Conservation (phyloP, 2,113 vertebrate species). For the Tilapia sparmanii region DNA sequence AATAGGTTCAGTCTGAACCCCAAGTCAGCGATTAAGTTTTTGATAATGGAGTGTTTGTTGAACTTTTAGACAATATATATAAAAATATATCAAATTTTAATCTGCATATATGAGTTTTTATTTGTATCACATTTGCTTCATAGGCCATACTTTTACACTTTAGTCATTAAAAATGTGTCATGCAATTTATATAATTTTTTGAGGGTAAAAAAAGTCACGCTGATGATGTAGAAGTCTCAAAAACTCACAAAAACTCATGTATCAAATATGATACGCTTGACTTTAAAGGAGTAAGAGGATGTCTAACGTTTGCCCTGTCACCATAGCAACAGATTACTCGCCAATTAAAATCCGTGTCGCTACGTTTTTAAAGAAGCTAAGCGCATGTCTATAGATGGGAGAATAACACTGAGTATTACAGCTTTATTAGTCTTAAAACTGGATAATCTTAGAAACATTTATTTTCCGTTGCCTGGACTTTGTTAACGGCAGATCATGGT, state of each 20-base stretch:
- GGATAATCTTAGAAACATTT: not conserved
- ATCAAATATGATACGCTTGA: not conserved
- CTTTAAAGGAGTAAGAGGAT: not conserved
- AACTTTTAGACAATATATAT: not conserved
- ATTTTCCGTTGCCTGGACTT: not conserved
- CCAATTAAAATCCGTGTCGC: not conserved
- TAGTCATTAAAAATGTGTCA: not conserved
- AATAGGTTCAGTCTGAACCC: not conserved
- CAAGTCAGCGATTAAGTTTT: rapidly evolving
- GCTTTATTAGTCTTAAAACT: not conserved
- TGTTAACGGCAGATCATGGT: not conserved
- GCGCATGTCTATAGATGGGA: not conserved
- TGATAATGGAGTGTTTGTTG: not conserved
- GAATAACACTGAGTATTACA: not conserved
- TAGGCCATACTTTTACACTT: not conserved
- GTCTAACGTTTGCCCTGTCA: not conserved
- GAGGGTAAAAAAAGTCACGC: not conserved
- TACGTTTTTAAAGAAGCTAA: not conserved
- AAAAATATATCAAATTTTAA: not conserved
- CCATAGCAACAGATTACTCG: not conserved
- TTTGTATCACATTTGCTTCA: not conserved
- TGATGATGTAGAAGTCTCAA: not conserved
- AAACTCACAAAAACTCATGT: not conserved
- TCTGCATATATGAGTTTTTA: not conserved
- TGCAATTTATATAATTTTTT: not conserved